Base-by-base conservation (phyloP, 2,888 invertebrate genomes). In the Leptodirus hochenwartii region DNA sequence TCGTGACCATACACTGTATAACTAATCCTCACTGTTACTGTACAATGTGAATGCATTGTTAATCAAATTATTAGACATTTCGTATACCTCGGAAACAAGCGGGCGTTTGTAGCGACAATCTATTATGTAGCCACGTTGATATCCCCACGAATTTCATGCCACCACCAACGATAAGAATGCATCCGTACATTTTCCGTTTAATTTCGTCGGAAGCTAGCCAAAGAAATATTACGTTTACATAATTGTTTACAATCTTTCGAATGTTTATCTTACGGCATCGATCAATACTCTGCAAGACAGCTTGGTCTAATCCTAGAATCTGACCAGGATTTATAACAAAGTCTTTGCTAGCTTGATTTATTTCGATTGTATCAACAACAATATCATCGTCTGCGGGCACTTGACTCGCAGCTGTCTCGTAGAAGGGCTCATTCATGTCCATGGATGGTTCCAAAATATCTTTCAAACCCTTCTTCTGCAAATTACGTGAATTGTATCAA, bases 131-230 rank as follows among this genome's bases (percentile, higher is more conserved):
- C 88, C 90, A 91, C 35, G 75, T 69, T 13, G 78, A 71, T 25
- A 88, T 66, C 2, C 80, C 87, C 29, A 75, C 69, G 40, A 88
- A 76, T 54, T 88, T 88, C 48, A 85, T 77, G 2, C 88, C 88
- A 3, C 90, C 88, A 4, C 93, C 93, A 4, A 93, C 84, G 2
- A 93, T 71, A 13, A 93, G 59, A 37, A 93, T 81, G 44, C 81
- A 84, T 32, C 82, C 82, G 50, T 87, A 91, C 88, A 93, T 90
- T 57, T 90, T 87, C 25, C 84, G 63, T 53, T 88, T 90, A 33
- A 88, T 54, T 41, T 93, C 93, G 40, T 90, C 90, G 30, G 67
- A 78, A 4, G 76, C 69, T n/a, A n/a, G n/a, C 69, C 41, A 28
- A 50, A 48, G 33, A 29, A n/a, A 5, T n/a, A 8, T 5, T n/a